phyloP scores from a whole-genome alignment of 2,113 vertebrate genomes.

The Orycteropus afer region DNA sequence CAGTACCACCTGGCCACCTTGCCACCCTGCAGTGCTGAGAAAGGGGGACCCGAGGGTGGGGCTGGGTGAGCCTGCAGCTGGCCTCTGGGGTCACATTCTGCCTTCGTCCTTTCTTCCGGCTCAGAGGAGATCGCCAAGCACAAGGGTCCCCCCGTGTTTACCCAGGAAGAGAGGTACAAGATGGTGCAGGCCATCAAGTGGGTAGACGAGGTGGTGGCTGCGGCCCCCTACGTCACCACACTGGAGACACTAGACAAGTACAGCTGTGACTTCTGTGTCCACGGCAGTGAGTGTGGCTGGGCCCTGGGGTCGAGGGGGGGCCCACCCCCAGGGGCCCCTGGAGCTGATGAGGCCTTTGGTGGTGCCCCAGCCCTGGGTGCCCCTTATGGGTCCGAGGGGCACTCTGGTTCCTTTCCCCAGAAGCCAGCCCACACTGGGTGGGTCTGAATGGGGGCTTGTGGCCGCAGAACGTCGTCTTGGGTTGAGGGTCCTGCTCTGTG shows the following conservation, averaged over 20 bases:
- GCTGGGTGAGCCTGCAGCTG: accelerated
- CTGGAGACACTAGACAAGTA: slow-evolving; percentile 96
- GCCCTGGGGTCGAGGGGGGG: not conserved
- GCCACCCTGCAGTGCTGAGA: not conserved
- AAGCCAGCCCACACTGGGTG: not conserved
- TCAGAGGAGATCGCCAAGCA: slow-evolving; percentile 97
- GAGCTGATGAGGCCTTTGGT: not conserved
- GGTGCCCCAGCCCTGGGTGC: too few species aligned
- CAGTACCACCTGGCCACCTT: accelerated
- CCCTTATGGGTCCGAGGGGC: not conserved
- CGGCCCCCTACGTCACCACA: slow-evolving; percentile 96
- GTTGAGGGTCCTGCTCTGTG: not conserved
- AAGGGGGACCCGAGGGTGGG: not conserved
- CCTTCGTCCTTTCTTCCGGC: not conserved
- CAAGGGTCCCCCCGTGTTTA: slow-evolving; percentile 98
- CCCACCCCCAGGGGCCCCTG: not conserved
- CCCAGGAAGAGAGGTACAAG: slow-evolving; percentile 96
- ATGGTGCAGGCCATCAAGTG: slow-evolving; percentile 99
- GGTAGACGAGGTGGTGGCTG: slow-evolving; percentile 97
- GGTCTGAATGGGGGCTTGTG: not conserved
- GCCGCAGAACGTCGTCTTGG: accelerated
- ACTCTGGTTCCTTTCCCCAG: not conserved
- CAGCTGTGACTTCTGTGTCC: slow-evolving; percentile 97
- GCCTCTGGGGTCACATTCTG: not conserved
- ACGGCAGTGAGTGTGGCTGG: slow-evolving; percentile 91